phyloP scores from a whole-genome alignment of 1,140 invertebrate genomes.

The Aphidius gifuensis region DNA sequence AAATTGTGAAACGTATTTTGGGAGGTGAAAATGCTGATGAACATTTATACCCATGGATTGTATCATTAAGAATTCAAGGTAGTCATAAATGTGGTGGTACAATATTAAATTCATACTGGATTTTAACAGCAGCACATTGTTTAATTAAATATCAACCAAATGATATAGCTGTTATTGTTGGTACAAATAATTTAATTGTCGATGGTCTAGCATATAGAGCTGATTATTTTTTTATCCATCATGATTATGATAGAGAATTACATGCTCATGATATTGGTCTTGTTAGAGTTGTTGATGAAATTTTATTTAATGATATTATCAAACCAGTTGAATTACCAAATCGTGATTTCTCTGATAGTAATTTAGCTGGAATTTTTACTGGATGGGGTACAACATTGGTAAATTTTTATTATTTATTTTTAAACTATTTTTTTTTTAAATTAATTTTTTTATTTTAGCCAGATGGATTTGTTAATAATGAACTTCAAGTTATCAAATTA shows the following conservation, averaged over 20 bases:
- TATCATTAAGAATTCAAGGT: slow-evolving; percentile 26
- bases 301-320: slow-evolving; percentile 34
- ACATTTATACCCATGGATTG: slow-evolving; percentile 40
- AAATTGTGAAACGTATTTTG: slow-evolving; percentile 34
- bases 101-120: slow-evolving; percentile 46
- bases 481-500: slow-evolving; percentile 29
- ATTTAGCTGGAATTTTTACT: slow-evolving; percentile 37
- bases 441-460: slow-evolving; percentile 5
- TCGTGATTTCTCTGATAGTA: slow-evolving; percentile 32
- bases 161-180: slow-evolving; percentile 37
- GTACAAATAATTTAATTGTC: slow-evolving; percentile 36
- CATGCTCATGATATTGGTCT: slow-evolving; percentile 50
- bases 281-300: slow-evolving; percentile 35
- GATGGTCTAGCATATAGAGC: slow-evolving; percentile 38
- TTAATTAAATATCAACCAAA: slow-evolving; percentile 38
- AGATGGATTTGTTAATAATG: slow-evolving; percentile 24
- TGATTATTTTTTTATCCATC: slow-evolving; percentile 38
- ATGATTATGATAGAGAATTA: slow-evolving; percentile 25
- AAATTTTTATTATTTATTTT: slow-evolving; percentile 6
- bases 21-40: slow-evolving; percentile 41
- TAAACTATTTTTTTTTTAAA: slow-evolving; percentile 14
- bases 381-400: slow-evolving; percentile 46
- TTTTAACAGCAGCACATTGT: slow-evolving; percentile 57
- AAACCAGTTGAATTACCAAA: slow-evolving; percentile 39
- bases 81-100: slow-evolving; percentile 54